Evolutionary conservation across 2,888 invertebrate species (phyloP).

Genomic region (Polydrusus pterygomalis): DNA sequence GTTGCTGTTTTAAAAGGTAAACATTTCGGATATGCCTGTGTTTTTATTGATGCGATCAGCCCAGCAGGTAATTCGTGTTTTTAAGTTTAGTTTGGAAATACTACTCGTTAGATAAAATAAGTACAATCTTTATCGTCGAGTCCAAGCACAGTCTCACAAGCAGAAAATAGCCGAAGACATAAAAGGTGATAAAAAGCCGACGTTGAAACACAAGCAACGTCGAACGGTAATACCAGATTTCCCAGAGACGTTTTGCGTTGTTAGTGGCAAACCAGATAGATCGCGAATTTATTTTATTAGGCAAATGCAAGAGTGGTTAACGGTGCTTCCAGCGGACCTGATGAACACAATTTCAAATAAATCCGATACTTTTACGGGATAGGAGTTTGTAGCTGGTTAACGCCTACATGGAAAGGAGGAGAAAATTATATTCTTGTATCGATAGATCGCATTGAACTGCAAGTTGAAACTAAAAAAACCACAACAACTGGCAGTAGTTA

Average conservation of each 20-base stretch:
- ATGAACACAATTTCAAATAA: conserved; percentile 51
- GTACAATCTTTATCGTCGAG: too few species aligned
- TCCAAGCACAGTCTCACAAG: neutral
- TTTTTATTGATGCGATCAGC: too few species aligned
- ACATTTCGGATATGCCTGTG: too few species aligned
- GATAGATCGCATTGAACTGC: too few species aligned
- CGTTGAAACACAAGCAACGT: conserved; percentile 41
- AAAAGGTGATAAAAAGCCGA: conserved; percentile 50
- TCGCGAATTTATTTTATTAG: conserved; percentile 58
- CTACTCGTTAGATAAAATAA: too few species aligned
- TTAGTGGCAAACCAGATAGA: conserved; percentile 53
- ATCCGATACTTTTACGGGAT: conserved; percentile 29
- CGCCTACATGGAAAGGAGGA: too few species aligned
- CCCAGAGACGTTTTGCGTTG: conserved; percentile 42
- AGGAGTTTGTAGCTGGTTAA: neutral
- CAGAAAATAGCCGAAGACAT: conserved; percentile 39
- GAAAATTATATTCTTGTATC: too few species aligned
- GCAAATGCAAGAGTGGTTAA: conserved; percentile 55
- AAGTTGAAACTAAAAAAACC: too few species aligned
- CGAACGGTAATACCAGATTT: conserved; percentile 55
- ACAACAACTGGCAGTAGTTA: too few species aligned
- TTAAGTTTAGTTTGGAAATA: too few species aligned
- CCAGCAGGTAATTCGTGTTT: too few species aligned
- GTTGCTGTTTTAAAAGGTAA: too few species aligned
- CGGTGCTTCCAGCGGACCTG: conserved; percentile 40